Conservation (phyloP, 2,797 vertebrate genomes). For the Eremophila alpestris region DNA sequence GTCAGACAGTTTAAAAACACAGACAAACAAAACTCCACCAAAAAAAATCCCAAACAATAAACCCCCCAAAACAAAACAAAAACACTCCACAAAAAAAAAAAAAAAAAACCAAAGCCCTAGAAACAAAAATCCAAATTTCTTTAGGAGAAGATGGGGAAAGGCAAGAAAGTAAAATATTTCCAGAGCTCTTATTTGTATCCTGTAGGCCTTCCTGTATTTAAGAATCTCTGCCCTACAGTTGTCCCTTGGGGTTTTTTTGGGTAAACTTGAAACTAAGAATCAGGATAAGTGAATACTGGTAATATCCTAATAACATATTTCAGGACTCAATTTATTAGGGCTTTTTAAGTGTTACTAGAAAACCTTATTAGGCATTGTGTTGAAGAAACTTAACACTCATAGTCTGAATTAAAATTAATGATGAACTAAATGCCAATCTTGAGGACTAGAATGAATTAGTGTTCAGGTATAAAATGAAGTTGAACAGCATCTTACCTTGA, state of each 20-base stretch:
- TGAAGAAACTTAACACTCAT: background rate
- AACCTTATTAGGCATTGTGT: background rate
- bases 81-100: too few relatives aligned
- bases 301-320: background rate
- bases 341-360: background rate
- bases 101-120: background rate
- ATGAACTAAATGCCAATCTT: background rate
- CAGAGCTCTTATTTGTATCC: background rate
- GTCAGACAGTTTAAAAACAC: background rate
- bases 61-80: too few relatives aligned
- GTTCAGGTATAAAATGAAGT: background rate
- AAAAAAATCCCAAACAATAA: background rate
- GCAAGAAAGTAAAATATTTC: background rate
- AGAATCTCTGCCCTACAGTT: background rate
- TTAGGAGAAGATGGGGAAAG: background rate
- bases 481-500: background rate
- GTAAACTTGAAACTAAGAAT: background rate
- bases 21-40: background rate
- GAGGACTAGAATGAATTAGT: background rate
- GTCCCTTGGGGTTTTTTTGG: background rate
- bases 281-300: background rate
- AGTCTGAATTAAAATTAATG: background rate
- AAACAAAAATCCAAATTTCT: background rate
- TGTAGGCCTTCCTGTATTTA: background rate
- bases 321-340: background rate